Evolutionary conservation across 2,888 invertebrate genomes (phyloP), one percentile per base, ranked within the genome.

Genomic region (Magallana nippona): DNA sequence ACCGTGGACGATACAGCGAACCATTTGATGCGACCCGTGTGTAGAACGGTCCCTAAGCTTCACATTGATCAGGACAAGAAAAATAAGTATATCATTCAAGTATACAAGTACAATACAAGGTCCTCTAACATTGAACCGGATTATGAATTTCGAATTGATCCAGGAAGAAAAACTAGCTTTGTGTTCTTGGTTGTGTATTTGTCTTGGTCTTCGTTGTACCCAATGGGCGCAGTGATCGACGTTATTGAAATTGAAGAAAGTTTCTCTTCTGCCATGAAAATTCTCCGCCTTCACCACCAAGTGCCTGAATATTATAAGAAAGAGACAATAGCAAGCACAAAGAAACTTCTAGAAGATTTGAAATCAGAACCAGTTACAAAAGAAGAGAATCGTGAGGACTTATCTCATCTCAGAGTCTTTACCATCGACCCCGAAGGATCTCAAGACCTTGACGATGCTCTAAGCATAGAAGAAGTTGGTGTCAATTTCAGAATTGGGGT

Each of bases 381-480:
- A 17, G 71, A 71, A 5, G 71, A 71, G 11, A 22, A 71, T 11
- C 71, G 71, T 27, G 71, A 71, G 27, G 71, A 71, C 15, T 27
- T 71, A 27, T 27, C 71, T 71, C 71, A 71, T 27, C 44, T 84
- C 10, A 82, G 80, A 15, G 85, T 85, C n/a, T 88, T 90, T 79
- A 87, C 89, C 11, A 89, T 90, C 63, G 89, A 88, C 83, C 82
- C 87, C 13, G 44, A 62, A 77, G 81, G 83, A 57, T 85, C 88
- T 0, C 85, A 83, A 57, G 89, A 87, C 60, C 55, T 89, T 27
- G 89, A 90, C 78, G 87, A 90, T 86, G 89, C 88, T 22, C 62
- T 89, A 17, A 87, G 87, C 62, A 44, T 88, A 22, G 86, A 85
- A 57, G n/a, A 79, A 3, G 32, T 57, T 1, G 56, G 22, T 17